Conservation (phyloP, 2,888 invertebrate genomes). For the Drosophila tripunctata region DNA sequence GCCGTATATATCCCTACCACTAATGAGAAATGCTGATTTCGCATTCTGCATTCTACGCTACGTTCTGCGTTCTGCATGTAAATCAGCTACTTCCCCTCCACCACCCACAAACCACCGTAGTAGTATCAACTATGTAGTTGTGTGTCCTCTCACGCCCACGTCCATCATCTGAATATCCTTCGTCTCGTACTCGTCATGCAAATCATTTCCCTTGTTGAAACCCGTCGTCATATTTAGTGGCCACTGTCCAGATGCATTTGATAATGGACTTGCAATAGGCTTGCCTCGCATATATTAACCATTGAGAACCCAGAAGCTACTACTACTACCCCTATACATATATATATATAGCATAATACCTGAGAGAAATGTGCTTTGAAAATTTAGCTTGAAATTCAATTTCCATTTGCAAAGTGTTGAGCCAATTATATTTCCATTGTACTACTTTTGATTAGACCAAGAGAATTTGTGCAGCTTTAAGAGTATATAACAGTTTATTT, state of each 20-base stretch:
- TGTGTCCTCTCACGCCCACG: neutral
- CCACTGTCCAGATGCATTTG: slow-evolving; percentile 44
- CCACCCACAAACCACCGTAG: slow-evolving; percentile 16
- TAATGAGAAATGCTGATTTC: slow-evolving; percentile 77
- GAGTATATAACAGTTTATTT: too few relatives aligned
- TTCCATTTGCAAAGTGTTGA: slow-evolving; percentile 1
- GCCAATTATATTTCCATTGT: neutral
- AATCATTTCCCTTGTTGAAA: slow-evolving; percentile 45
- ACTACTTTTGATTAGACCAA: neutral
- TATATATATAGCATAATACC: too few relatives aligned
- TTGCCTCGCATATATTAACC: slow-evolving; percentile 29
- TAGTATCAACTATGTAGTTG: neutral
- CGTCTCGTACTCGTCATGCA: slow-evolving; percentile 62
- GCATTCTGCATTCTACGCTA: slow-evolving; percentile 58
- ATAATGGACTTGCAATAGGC: slow-evolving; percentile 62
- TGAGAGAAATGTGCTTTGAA: slow-evolving; percentile 17
- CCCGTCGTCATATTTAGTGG: slow-evolving; percentile 59
- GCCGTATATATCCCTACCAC: slow-evolving; percentile 24
- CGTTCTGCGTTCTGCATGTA: slow-evolving; percentile 59
- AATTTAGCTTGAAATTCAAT: slow-evolving; percentile 10
- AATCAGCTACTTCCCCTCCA: slow-evolving; percentile 47
- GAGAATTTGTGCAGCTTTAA: too few relatives aligned
- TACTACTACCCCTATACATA: too few relatives aligned
- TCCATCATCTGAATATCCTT: slow-evolving; percentile 43
- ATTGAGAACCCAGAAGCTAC: neutral